These are phyloP conservation scores for Cerastoderma edule DNA, from an alignment of 2,888 invertebrate species.

Conservation along the genomic window DNA sequence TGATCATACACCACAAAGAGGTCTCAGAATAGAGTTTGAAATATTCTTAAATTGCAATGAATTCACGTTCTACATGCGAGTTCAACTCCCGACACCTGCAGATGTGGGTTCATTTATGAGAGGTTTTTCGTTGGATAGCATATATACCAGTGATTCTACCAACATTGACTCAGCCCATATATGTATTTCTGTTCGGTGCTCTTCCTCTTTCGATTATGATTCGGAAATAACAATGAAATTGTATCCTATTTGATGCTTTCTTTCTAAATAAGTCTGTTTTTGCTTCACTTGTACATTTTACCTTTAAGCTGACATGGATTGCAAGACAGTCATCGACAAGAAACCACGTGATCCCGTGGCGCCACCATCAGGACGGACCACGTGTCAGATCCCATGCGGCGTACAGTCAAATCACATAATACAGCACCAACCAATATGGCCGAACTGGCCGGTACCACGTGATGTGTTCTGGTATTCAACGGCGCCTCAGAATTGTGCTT, in stretches of 20 bases:
- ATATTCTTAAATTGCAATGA: too few relatives aligned
- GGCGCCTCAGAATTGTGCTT: constrained; percentile 15
- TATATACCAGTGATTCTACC: background rate
- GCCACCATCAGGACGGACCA: background rate
- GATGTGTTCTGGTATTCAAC: constrained; percentile 49
- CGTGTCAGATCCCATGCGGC: background rate
- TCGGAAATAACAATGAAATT: background rate
- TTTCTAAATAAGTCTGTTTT: background rate
- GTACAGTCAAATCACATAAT: background rate
- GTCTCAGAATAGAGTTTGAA: too few relatives aligned
- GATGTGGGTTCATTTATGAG: too few relatives aligned
- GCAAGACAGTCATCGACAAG: background rate
- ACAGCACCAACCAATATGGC: constrained; percentile 43
- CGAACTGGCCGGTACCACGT: constrained; percentile 43
- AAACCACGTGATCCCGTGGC: background rate
- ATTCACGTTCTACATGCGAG: too few relatives aligned
- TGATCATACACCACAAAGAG: too few relatives aligned
- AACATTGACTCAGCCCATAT: background rate
- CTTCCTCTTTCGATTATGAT: background rate
- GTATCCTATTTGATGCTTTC: background rate
- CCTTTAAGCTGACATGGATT: background rate
- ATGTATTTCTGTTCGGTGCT: background rate
- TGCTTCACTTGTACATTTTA: background rate
- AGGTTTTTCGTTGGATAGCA: too few relatives aligned
- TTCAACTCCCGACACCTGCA: too few relatives aligned